These are phyloP conservation scores for Cavia porcellus DNA, from an alignment of 2,113 vertebrate genomes.

Conservation along the genomic window DNA sequence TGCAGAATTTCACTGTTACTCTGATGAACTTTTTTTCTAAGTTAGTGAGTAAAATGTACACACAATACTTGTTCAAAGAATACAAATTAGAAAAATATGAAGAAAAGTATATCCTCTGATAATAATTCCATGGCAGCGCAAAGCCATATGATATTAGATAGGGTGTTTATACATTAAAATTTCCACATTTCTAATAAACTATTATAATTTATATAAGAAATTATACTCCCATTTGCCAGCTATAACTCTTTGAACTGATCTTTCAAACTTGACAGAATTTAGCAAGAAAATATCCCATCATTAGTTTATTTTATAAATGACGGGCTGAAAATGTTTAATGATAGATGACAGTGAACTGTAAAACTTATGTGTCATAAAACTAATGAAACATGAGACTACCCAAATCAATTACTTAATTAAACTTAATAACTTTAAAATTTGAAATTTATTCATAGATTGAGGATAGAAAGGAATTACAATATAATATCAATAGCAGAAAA, in stretches of 20 bases:
- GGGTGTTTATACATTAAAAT: not conserved
- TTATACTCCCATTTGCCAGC: not conserved
- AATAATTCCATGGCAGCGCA: not conserved
- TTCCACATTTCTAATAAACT: too few relatives aligned
- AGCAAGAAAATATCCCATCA: not conserved
- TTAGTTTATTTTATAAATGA: not conserved
- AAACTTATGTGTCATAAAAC: not conserved
- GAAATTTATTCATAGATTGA: not conserved
- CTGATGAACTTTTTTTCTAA: not conserved
- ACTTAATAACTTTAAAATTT: not conserved
- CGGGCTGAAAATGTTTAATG: not conserved
- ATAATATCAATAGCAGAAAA: not conserved
- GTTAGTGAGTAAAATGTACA: not conserved
- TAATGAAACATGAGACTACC: not conserved
- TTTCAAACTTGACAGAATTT: not conserved
- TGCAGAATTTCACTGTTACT: not conserved
- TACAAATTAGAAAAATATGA: not conserved
- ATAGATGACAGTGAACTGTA: not conserved
- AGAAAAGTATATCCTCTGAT: not conserved
- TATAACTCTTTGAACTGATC: not conserved
- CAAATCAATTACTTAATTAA: not conserved
- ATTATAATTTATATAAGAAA: too few relatives aligned
- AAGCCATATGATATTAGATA: not conserved
- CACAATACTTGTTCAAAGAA: not conserved
- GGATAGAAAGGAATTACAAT: too few relatives aligned